Evolutionary conservation across 2,888 invertebrate genomes (phyloP).

Genomic region (Dyspetes luteomarginatus): DNA sequence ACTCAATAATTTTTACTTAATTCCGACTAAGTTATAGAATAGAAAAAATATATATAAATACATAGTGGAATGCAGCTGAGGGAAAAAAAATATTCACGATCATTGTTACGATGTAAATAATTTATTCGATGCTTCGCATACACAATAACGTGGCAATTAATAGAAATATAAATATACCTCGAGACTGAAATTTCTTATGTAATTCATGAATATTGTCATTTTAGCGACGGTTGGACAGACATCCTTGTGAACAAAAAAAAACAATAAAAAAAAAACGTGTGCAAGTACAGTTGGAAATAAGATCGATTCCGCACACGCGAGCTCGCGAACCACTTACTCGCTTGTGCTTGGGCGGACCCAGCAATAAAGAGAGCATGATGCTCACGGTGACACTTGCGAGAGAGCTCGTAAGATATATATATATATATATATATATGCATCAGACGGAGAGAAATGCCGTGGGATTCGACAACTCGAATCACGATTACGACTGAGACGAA

Average conservation of each 20-base stretch:
- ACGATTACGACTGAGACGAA: constrained; percentile 23
- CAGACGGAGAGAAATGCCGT: constrained; percentile 48
- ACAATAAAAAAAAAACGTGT: background rate
- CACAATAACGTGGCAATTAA: background rate
- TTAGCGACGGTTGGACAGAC: constrained; percentile 4
- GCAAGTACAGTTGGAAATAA: constrained; percentile 47
- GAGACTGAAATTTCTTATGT: constrained; percentile 19
- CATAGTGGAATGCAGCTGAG: too few relatives aligned
- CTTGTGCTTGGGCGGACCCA: constrained; percentile 20
- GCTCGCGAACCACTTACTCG: constrained; percentile 2
- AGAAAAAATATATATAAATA: constrained; percentile 78
- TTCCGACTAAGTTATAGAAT: too few relatives aligned
- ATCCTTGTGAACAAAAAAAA: background rate
- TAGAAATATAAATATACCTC: background rate
- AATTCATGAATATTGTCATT: background rate
- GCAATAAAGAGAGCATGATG: constrained; percentile 8
- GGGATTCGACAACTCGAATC: constrained; percentile 50
- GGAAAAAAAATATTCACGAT: too few relatives aligned
- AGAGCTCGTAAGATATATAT: background rate
- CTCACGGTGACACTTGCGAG: background rate
- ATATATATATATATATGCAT: constrained; percentile 3
- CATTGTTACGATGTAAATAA: background rate
- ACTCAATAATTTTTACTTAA: too few relatives aligned
- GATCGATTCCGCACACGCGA: constrained; percentile 40
- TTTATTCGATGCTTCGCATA: background rate